These are phyloP conservation scores for Plagiodera versicolora DNA, from an alignment of 2,888 invertebrate species.

Conservation along the genomic window DNA sequence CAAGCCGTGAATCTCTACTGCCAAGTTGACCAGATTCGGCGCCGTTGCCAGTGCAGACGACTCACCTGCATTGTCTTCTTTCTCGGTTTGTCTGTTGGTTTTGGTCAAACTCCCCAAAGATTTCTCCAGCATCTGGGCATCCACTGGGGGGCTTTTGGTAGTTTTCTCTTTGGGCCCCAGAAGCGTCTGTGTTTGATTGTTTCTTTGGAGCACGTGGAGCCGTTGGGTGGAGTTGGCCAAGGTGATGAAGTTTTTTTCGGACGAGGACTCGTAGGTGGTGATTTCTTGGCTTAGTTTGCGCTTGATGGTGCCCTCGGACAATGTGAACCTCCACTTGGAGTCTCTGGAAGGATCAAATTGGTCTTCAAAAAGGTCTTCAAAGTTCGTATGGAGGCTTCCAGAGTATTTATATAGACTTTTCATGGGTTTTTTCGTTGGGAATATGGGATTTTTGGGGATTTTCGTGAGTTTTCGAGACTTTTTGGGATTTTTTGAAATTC, in stretches of 20 bases:
- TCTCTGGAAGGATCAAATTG: too few species aligned
- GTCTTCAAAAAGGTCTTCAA: too few species aligned
- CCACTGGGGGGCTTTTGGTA: conserved; percentile 15
- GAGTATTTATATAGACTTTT: too few species aligned
- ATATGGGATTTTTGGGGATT: too few species aligned
- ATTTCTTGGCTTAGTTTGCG: conserved; percentile 47
- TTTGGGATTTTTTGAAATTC: too few species aligned
- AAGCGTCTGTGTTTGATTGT: conserved; percentile 6
- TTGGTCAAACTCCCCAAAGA: conserved; percentile 43
- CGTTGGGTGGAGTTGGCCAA: conserved; percentile 37
- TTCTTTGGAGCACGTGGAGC: conserved; percentile 34
- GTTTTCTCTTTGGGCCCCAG: conserved; percentile 10
- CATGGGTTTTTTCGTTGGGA: too few species aligned
- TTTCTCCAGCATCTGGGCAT: conserved; percentile 46
- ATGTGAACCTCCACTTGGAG: conserved; percentile 47
- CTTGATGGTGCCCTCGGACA: conserved; percentile 47
- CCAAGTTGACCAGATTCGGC: too few species aligned
- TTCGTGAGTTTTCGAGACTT: too few species aligned
- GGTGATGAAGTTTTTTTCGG: conserved; percentile 38
- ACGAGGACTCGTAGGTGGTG: conserved; percentile 27
- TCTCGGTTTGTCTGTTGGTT: conserved; percentile 32
- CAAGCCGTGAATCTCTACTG: too few species aligned
- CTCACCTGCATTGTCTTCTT: conserved; percentile 22
- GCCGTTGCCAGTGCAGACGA: too few species aligned
- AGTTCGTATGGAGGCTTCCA: too few species aligned